Conservation (phyloP, 2,113 vertebrate genomes). For the Prunella himalayana region DNA sequence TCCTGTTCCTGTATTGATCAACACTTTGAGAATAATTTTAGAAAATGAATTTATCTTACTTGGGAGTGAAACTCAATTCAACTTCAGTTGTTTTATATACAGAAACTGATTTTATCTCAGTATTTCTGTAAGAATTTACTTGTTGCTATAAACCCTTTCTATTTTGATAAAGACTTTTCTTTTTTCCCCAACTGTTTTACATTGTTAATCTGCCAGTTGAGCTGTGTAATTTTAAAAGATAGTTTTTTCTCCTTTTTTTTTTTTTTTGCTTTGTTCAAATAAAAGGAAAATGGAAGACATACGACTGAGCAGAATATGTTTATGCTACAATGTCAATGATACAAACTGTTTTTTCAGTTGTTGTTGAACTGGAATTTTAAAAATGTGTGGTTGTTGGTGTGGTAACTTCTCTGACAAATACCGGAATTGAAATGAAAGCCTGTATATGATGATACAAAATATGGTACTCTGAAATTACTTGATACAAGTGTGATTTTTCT, state of each 20-base stretch:
- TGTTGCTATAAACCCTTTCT: slow-evolving; percentile 40
- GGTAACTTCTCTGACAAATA: slow-evolving; percentile 43
- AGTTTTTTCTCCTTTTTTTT: neutral
- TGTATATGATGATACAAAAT: neutral
- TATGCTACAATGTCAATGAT: slow-evolving; percentile 45
- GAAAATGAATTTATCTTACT: slow-evolving; percentile 20
- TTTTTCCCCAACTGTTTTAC: neutral
- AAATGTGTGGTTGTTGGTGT: slow-evolving; percentile 33
- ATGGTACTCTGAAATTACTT: slow-evolving; percentile 6
- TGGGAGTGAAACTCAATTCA: neutral
- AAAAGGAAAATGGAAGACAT: slow-evolving; percentile 30
- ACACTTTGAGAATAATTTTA: slow-evolving; percentile 23
- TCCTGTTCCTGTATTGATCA: slow-evolving; percentile 18
- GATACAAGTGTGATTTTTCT: neutral
- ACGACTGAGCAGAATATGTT: slow-evolving; percentile 50
- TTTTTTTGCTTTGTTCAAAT: slow-evolving; percentile 14
- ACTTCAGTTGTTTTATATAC: slow-evolving; percentile 36
- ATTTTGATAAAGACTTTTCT: slow-evolving; percentile 28
- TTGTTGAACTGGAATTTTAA: slow-evolving; percentile 40
- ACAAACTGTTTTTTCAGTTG: slow-evolving; percentile 58
- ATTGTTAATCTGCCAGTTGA: slow-evolving; percentile 38
- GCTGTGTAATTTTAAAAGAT: neutral
- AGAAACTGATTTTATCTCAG: slow-evolving; percentile 26
- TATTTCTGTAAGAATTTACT: slow-evolving; percentile 34
- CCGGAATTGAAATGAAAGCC: neutral